These are phyloP conservation scores for Sapajus apella DNA, from an alignment of 2,113 vertebrate species.

Conservation along the genomic window DNA sequence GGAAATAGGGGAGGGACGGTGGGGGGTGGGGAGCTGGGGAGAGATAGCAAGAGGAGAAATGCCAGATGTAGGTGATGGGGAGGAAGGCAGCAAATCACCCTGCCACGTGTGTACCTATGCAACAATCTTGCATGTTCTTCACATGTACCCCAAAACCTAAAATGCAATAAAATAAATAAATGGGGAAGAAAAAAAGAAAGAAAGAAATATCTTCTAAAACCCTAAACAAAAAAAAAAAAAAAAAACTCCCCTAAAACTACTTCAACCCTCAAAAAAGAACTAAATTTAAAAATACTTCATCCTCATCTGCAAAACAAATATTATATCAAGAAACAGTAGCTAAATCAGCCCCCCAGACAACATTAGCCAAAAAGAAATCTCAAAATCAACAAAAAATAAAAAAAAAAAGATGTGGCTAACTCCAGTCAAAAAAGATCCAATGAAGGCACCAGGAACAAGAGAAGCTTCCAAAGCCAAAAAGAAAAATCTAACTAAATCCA, in stretches of 20 bases:
- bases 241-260: background rate
- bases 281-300: background rate
- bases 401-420: background rate
- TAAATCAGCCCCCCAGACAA: background rate
- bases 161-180: no score
- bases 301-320: background rate
- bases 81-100: no score
- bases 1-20: no score
- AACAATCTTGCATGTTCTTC: no score
- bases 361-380: background rate
- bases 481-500: background rate
- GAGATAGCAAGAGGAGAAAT: no score
- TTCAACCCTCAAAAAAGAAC: background rate
- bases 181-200: no score
- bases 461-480: background rate
- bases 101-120: no score
- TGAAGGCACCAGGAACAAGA: background rate
- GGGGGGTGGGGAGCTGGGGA: no score
- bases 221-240: no score
- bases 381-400: background rate
- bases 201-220: no score
- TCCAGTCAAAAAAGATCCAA: background rate
- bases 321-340: background rate
- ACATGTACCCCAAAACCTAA: no score
- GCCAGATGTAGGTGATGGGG: no score